Base-by-base conservation (phyloP, 2,888 invertebrate genomes). In the Aphidoletes aphidimyza region DNA sequence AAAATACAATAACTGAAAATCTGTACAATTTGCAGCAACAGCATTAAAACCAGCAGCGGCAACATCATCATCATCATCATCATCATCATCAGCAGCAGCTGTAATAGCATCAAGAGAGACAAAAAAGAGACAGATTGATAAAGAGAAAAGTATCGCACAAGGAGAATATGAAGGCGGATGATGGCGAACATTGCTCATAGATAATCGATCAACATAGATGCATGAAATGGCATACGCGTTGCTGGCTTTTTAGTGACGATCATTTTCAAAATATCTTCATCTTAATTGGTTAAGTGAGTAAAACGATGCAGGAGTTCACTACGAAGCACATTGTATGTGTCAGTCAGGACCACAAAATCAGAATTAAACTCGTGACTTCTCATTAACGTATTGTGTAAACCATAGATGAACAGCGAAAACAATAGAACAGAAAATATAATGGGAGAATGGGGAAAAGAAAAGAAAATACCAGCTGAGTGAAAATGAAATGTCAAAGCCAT, bases 121-220 rank as follows among this genome's bases (percentile, higher is more conserved):
- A n/a, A n/a, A n/a, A n/a, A n/a, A n/a, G n/a, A n/a, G n/a, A n/a
- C n/a, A n/a, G n/a, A n/a, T n/a, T n/a, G n/a, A n/a, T n/a, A n/a
- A n/a, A n/a, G n/a, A n/a, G n/a, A n/a, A 6, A 8, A 26, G 22
- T 22, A 54, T 30, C 14, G 8, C 8, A 34, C 69, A 69, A 69
- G 69, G 69, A 69, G 69, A 69, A 69, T 69, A 69, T 69, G 69
- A 69, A 69, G 69, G 69, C 69, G 69, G 69, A n/a, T n/a, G 11
- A 69, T 69, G 34, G 6, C 34, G 69, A 30, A 69, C 17, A 14
- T 30, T n/a, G 69, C 14, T 69, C 69, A n/a, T n/a, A 69, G 69
- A 69, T 69, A 69, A 69, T 69, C 69, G 69, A 69, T 69, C 69
- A 69, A 34, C 34, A 69, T 69, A n/a, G n/a, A 69, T 69, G 69